A percentile compares a stretch with the other conserved stretches of the same genome.
These are phyloP conservation scores for Paramormyrops kingsleyae DNA, from an alignment of 2,113 vertebrate species.

Conservation along the genomic window DNA sequence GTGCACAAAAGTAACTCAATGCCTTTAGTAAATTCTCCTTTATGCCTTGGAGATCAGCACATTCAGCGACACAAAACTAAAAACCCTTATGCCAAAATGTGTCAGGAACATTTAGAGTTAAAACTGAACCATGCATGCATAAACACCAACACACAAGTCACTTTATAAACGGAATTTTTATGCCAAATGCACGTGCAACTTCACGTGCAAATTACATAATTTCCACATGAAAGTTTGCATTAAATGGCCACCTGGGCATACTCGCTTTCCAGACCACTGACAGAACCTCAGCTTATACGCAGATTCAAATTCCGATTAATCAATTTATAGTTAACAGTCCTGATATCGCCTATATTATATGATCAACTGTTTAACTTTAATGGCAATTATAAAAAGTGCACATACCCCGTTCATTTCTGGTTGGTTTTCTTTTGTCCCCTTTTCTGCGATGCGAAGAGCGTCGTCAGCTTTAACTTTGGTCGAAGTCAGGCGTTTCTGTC, in stretches of 20 bases:
- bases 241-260: neutral
- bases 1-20: neutral
- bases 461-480: slow-evolving; percentile 48
- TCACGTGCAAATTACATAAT: neutral
- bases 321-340: neutral
- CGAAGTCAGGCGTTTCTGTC: slow-evolving; percentile 45
- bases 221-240: neutral
- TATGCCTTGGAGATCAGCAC: neutral
- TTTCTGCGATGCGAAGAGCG: slow-evolving; percentile 23
- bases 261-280: neutral
- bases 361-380: neutral
- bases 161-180: neutral
- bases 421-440: slow-evolving; percentile 63
- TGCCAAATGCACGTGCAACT: neutral
- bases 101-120: neutral
- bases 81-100: neutral
- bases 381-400: slow-evolving; percentile 19
- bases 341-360: neutral
- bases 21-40: neutral
- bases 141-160: neutral
- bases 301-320: neutral
- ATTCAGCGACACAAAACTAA: neutral
- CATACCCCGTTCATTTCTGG: slow-evolving; percentile 79
- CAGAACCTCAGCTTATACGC: neutral
- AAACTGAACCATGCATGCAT: neutral